These are phyloP conservation scores for Pseudachorutes palmiensis DNA, from an alignment of 1,140 invertebrate species.

Conservation along the genomic window DNA sequence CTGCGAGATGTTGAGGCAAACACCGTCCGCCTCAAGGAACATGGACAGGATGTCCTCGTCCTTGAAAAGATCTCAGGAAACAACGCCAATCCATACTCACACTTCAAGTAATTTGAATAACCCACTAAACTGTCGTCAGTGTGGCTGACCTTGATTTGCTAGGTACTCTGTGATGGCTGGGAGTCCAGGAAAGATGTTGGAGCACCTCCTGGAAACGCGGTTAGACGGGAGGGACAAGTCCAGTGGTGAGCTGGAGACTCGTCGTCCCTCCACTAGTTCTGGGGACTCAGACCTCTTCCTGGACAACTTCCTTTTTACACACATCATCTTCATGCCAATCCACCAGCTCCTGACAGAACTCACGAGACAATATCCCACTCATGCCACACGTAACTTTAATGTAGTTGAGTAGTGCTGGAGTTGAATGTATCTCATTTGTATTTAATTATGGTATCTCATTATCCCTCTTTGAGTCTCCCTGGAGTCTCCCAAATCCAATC, in stretches of 20 bases:
- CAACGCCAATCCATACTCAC: conserved; percentile 47
- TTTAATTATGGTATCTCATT: not conserved
- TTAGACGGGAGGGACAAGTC: conserved; percentile 49
- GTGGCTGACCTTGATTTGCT: too few species aligned
- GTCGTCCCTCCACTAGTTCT: conserved; percentile 44
- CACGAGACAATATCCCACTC: conserved; percentile 63
- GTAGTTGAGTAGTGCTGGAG: not conserved
- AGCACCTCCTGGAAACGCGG: conserved; percentile 74
- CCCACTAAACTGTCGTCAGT: too few species aligned
- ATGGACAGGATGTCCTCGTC: conserved; percentile 75
- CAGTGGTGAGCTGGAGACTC: conserved; percentile 38
- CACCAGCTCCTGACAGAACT: conserved; percentile 66
- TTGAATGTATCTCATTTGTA: not conserved
- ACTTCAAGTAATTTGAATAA: conserved; percentile 50
- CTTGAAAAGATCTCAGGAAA: conserved; percentile 62
- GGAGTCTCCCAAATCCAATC: not conserved
- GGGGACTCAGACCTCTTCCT: conserved; percentile 58
- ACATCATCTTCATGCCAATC: conserved; percentile 75
- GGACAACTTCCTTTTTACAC: conserved; percentile 79
- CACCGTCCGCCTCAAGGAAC: conserved; percentile 76
- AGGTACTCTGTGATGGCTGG: conserved; percentile 85
- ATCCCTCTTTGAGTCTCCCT: not conserved
- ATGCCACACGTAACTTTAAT: not conserved
- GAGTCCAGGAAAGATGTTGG: conserved; percentile 76
- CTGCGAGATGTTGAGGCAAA: conserved; percentile 78